Base-by-base conservation (phyloP, 2,888 invertebrate genomes). In the Drosophila diplacantha region DNA sequence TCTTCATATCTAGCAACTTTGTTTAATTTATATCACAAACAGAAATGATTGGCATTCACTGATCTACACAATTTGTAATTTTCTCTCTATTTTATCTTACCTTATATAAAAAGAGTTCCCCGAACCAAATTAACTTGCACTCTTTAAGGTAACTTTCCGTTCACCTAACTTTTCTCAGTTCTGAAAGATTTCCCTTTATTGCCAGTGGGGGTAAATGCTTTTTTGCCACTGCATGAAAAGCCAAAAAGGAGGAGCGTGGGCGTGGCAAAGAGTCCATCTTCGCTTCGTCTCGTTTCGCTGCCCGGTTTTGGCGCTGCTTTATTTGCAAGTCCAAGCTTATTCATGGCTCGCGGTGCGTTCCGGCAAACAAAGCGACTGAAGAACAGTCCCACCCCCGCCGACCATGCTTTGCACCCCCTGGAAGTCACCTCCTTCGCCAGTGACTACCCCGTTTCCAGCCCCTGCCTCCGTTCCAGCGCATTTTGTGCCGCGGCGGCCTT, bases 301-400 rank as follows among this genome's bases (percentile, higher is more conserved):
- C 62, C 60, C 43, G 64, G 56, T 60, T 41, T 50, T 49, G 32
- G 44, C 32, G 20, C 55, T 39, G 72, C 64, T 72, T 43, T 72
- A 73, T 69, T 75, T 65, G 39, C 58, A 47, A 57, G 69, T 66
- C 67, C 69, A 65, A 71, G 75, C 68, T 66, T 73, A 67, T 55
- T 35, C 61, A 55, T 73, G 66, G 62, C 71, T 63, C 71, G 73
- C 70, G 70, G 62, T 57, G 69, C 68, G 69, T 60, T 54, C 38
- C 34, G 55, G 37, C 22, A 49, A 69, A 69, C 70, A 69, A 69
- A 59, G 54, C 34, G 55, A 49, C 29, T 51, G 9, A 26, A 9
- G 24, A 37, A 14, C 37, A 22, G 22, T 29, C 8, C 44, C 16
- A 26, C 16, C 31, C 14, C 52, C n/a, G 3, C 22, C 32, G 22